These are phyloP conservation scores for Corythoichthys intestinalis DNA, from an alignment of 2,113 vertebrate genomes.

Conservation along the genomic window DNA sequence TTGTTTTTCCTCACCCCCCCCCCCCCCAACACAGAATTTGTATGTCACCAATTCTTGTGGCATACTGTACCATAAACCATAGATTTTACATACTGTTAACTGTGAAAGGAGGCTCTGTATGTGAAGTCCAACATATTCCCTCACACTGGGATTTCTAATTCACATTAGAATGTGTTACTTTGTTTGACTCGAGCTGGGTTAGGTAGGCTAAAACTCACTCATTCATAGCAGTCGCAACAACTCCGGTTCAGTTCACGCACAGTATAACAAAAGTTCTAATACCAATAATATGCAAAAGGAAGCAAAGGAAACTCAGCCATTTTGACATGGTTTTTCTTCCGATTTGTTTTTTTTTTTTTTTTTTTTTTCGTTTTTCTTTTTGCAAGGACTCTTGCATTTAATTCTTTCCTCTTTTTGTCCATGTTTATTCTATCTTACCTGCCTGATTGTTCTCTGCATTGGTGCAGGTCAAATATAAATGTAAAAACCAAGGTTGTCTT, in stretches of 20 bases:
- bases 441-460: slow-evolving; percentile 35
- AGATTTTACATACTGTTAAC: slow-evolving; percentile 35
- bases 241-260: slow-evolving; percentile 39
- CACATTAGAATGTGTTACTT: slow-evolving; percentile 36
- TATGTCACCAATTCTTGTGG: slow-evolving; percentile 55
- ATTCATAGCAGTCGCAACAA: slow-evolving; percentile 41
- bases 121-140: slow-evolving; percentile 44
- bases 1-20: not conserved
- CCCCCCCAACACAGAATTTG: slow-evolving; percentile 39
- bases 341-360: slow-evolving; percentile 23
- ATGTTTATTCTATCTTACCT: slow-evolving; percentile 16
- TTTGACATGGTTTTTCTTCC: slow-evolving; percentile 54
- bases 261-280: slow-evolving; percentile 34
- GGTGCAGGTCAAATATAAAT: slow-evolving; percentile 12
- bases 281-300: slow-evolving; percentile 69
- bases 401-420: not conserved
- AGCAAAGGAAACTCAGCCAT: slow-evolving; percentile 71
- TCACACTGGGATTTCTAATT: slow-evolving; percentile 38
- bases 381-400: too few species aligned
- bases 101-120: slow-evolving; percentile 36
- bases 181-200: slow-evolving; percentile 41
- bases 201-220: slow-evolving; percentile 18
- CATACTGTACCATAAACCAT: slow-evolving; percentile 22
- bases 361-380: slow-evolving; percentile 10
- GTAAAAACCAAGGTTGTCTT: slow-evolving; percentile 4